These are phyloP conservation scores for Quadriops clusia DNA, from an alignment of 2,888 invertebrate genomes.

Conservation along the genomic window DNA sequence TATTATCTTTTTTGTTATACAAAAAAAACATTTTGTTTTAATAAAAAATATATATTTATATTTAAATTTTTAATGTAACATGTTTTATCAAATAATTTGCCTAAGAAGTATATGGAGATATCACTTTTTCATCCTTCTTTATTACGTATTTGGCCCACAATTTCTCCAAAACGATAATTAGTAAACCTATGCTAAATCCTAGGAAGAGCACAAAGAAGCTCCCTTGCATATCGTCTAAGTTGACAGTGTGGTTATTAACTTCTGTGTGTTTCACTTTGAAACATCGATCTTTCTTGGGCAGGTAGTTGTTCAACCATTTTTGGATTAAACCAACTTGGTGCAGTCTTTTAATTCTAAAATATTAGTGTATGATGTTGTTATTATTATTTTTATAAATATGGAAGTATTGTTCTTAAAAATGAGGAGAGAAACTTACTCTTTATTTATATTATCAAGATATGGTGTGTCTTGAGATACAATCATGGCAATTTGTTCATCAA, in stretches of 20 bases:
- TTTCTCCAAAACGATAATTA: conserved; percentile 40
- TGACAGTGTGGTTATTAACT: conserved; percentile 79
- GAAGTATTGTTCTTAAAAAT: conserved; percentile 4
- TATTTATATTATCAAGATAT: conserved; percentile 62
- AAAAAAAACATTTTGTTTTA: too few relatives aligned
- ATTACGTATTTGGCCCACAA: conserved; percentile 34
- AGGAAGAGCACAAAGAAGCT: conserved; percentile 66
- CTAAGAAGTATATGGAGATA: conserved; percentile 41
- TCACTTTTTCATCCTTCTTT: conserved; percentile 35
- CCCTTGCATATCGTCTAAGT: conserved; percentile 85
- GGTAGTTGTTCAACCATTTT: conserved; percentile 68
- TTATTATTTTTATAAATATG: background rate
- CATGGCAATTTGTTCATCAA: conserved; percentile 69
- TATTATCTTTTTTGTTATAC: too few relatives aligned
- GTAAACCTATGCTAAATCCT: conserved; percentile 40
- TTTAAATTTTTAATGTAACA: too few relatives aligned
- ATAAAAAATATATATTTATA: too few relatives aligned
- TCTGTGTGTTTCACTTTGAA: conserved; percentile 53
- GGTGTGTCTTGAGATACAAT: conserved; percentile 65
- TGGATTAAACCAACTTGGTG: conserved; percentile 75
- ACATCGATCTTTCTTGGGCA: conserved; percentile 71
- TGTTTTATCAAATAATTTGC: too few relatives aligned
- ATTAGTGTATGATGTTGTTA: conserved; percentile 4
- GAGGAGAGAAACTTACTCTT: conserved; percentile 58
- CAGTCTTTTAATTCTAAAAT: conserved; percentile 60